Evolutionary conservation across 2,113 vertebrate genomes (phyloP), one percentile per base, ranked within the genome.

Genomic region (Actenoides hombroni): DNA sequence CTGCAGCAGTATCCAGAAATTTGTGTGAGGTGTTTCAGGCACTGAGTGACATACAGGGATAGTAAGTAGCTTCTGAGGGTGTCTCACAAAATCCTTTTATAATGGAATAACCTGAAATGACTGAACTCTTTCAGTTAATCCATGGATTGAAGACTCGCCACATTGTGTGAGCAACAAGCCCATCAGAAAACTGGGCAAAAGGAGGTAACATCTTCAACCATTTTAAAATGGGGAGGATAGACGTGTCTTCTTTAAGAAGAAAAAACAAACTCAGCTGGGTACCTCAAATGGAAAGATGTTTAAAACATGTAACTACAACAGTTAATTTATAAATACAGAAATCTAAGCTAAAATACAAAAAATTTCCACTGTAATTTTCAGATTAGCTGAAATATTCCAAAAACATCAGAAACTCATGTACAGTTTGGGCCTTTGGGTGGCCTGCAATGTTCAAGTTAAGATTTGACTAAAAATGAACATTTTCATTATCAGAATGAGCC

Each of bases 1-100:
- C 59, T 76, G 48, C 51, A 78, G 29, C 16, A 67, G 31, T 9
- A 75, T 49, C 20, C 39, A 49, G 51, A 51, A 10, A 11, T 48
- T 31, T 87, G 8, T 51, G 35, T 26, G 25, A 76, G 33, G 5
- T 21, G 5, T 53, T 86, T n/a, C 29, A 26, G 4, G 15, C 25
- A 65, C 6, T 48, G 10, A 68, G 16, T 51, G 33, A 68, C 6
- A 3, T 26, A 63, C 0, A 42, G 16, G 33, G 33, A 82, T 8
- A 59, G 5, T 4, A 0, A 0, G 18, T 23, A 44, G 3, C 3
- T 78, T 57, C 5, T 63, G 21, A 70, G 13, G 5, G 3, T 1
- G 17, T 11, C 26, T 51, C 5, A 68, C 5, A 51, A 56, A 73
- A 12, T 15, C 15, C 2, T 25, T 65, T 65, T 74, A 10, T 70